Evolutionary conservation across 2,797 vertebrate species (phyloP), one percentile per base, ranked within the genome.

Genomic region (Sebastes variabilis): DNA sequence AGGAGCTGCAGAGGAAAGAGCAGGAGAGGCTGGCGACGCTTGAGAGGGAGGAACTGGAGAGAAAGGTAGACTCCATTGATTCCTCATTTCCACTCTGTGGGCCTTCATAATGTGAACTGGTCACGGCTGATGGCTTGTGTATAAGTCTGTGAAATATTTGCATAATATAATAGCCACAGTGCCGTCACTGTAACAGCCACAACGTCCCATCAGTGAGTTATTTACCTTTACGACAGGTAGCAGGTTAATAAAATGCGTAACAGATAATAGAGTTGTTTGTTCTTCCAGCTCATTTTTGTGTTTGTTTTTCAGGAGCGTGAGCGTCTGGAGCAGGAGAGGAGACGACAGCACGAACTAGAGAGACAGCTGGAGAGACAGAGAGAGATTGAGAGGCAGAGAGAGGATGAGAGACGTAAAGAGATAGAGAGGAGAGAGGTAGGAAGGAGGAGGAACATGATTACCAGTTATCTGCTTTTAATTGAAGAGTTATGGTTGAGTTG

Each of bases 1-100:
- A 98, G 88, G 98, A 99, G 92, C 98, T 96, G 93, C 98, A 99
- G 86, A 97, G 98, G 73, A 98, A 99, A 75, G 98, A 99, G 84
- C 98, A 98, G 89, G 98, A 99, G 92, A 93, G 98, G 1, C 93
- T 99, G 83, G 98, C 97, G 0, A 94, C 97, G 3, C 93, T 99
- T 66, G 98, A 99, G 87, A 92, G 98, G 8, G 97, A 97, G 1
- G 98, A 99, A 65, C 98, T 96, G 88, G 98, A 99, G 66, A 90
- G 98, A 30, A 97, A 97, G 81, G 94, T 93, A 25, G 1, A 25
- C 12, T 49, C 3, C 22, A 8, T 14, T 29, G 4, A 13, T 32
- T 11, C 11, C 56, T 62, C 9, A 46, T 72, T 34, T 42, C 13
- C 22, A 59, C 13, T n/a, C 20, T 11, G n/a, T 1, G 14, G 14